Base-by-base conservation (phyloP, 2,797 vertebrate species). In the Gymnopithys bicolor region DNA sequence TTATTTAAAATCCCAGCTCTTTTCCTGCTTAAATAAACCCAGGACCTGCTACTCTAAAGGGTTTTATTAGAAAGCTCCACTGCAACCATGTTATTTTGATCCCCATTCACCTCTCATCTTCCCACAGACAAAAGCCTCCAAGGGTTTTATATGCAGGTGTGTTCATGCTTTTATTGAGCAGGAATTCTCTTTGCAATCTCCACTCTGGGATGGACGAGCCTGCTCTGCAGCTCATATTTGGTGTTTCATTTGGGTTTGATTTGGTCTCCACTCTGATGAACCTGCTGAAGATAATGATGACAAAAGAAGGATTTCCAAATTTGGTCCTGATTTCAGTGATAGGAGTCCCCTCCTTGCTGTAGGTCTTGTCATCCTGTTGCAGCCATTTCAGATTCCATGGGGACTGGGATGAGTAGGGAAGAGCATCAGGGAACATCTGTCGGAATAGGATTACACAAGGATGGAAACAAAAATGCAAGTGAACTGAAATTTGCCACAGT, bases 1-100 rank as follows among this genome's bases (percentile, higher is more conserved):
- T 76, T 96, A 92, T 94, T 95, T 96, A 94, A 96, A 93, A 39
- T 92, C 79, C 27, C 81, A 95, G 81, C 52, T 93, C 66, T 90
- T 96, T 94, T 89, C 76, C 76, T 67, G 92, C 74, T 89, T 94
- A 96, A 94, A 95, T 79, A 96, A 95, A 84, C 53, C 56, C 6
- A 2, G 71, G 53, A 77, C 8, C 43, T 62, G 79, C 53, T 84
- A 84, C 53, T 89, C 16, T 21, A 49, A 86, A 76, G 63, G 60
- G 17, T 84, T 94, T 90, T 94, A 90, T 92, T 90, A 87, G 80
- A 90, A 87, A 94, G 35, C 78, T 74, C 19, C 80, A 35, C 64
- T 64, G 33, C 49, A 60, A 35, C 71, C 89, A 63, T 93, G n/a
- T 87, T 94, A 88, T 91, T 93, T 93, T 89, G 79, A 71, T 94